Evolutionary conservation across 2,888 invertebrate genomes (phyloP).

Genomic region (Leucophenga maculata): DNA sequence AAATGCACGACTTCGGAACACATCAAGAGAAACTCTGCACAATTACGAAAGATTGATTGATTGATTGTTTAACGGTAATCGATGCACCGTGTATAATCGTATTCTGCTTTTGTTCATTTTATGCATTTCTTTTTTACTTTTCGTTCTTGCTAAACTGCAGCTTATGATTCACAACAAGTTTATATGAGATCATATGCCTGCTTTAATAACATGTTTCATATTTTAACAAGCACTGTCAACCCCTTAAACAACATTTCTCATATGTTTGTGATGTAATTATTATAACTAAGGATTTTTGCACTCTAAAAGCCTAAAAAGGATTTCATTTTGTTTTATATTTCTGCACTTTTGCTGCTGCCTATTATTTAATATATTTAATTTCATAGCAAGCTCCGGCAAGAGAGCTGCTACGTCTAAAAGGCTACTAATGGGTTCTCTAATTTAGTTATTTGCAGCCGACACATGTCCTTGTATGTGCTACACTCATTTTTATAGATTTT

Average conservation of each 20-base stretch:
- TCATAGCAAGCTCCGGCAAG: too few species aligned
- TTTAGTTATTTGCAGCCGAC: slow-evolving; percentile 6
- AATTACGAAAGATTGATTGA: too few species aligned
- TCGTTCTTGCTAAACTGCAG: too few species aligned
- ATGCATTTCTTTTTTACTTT: too few species aligned
- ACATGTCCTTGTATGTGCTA: not conserved
- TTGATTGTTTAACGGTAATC: too few species aligned
- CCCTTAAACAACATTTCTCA: not conserved
- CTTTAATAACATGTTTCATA: not conserved
- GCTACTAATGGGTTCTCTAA: slow-evolving; percentile 19
- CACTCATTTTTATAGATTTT: not conserved
- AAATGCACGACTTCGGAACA: too few species aligned
- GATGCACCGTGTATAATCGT: too few species aligned
- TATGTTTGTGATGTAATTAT: not conserved
- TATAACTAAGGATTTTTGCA: not conserved
- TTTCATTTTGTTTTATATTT: not conserved
- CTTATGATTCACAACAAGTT: too few species aligned
- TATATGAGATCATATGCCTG: too few species aligned
- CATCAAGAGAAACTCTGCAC: too few species aligned
- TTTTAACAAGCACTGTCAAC: too few species aligned
- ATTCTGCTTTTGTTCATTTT: too few species aligned
- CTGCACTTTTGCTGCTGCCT: not conserved
- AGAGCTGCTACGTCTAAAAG: not conserved
- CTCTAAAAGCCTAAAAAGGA: slow-evolving; percentile 12
- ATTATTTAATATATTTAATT: slow-evolving; percentile 1